phyloP scores from a whole-genome alignment of 1,140 invertebrate species.

The Bicyclus anynana region DNA sequence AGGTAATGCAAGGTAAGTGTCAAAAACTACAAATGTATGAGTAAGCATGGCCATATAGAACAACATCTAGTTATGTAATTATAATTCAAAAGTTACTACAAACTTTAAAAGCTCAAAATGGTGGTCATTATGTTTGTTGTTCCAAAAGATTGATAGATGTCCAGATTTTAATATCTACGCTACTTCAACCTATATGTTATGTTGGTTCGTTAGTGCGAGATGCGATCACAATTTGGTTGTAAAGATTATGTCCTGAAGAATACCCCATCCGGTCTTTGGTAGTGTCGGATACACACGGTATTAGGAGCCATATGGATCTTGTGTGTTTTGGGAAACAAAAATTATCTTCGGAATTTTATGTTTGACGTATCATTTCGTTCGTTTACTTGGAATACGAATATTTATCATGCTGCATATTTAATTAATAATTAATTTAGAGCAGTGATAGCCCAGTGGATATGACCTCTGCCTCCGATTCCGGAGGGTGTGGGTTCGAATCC shows the following conservation, averaged over 20 bases:
- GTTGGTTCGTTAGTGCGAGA: constrained; percentile 67
- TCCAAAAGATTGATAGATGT: constrained; percentile 38
- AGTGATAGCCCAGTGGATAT: too few species aligned
- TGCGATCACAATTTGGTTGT: constrained; percentile 73
- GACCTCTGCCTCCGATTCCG: too few species aligned
- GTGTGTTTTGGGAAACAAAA: constrained; percentile 3
- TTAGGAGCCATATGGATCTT: constrained; percentile 20
- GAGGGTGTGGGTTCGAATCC: too few species aligned
- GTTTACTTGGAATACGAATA: neutral
- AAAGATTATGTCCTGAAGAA: constrained; percentile 74
- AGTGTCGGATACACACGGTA: constrained; percentile 34
- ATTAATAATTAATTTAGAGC: too few species aligned
- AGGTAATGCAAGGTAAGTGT: too few species aligned
- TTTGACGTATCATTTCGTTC: neutral
- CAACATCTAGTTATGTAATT: too few species aligned
- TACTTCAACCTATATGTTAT: constrained; percentile 59
- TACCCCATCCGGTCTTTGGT: constrained; percentile 68
- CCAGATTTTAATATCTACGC: constrained; percentile 51
- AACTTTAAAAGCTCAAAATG: neutral
- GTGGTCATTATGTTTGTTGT: constrained; percentile 25
- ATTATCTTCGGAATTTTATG: neutral
- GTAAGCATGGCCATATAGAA: too few species aligned
- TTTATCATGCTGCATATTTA: too few species aligned
- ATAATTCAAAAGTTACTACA: neutral
- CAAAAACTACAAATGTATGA: too few species aligned